Evolutionary conservation across 2,888 invertebrate species (phyloP).

Genomic region (Ectemnius cavifrons): DNA sequence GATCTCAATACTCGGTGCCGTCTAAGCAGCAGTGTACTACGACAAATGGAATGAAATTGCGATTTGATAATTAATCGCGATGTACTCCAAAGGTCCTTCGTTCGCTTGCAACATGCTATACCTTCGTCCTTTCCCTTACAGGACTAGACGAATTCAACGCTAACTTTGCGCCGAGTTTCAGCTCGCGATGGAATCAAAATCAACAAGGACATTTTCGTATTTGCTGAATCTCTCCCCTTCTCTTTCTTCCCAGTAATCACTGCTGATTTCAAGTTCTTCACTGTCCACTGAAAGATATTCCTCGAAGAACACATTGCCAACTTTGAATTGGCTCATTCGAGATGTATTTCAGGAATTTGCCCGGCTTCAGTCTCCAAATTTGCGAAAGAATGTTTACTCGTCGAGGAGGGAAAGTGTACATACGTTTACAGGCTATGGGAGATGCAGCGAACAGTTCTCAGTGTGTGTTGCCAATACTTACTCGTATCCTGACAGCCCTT

Average conservation of each 20-base stretch:
- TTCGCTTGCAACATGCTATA: slow-evolving; percentile 13
- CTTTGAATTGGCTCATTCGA: too few species aligned
- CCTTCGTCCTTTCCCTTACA: neutral
- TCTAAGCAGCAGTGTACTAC: slow-evolving; percentile 43
- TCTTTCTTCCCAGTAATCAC: neutral
- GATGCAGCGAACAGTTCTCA: neutral
- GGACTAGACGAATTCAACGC: neutral
- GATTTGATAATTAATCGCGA: slow-evolving; percentile 62
- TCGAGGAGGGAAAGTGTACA: too few species aligned
- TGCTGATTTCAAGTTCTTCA: slow-evolving; percentile 14
- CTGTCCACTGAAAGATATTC: neutral
- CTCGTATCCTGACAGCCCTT: slow-evolving; percentile 86
- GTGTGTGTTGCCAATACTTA: slow-evolving; percentile 73
- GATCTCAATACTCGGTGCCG: slow-evolving; percentile 42
- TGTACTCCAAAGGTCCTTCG: slow-evolving; percentile 38
- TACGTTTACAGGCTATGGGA: too few species aligned
- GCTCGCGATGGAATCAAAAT: neutral
- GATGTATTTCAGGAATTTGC: too few species aligned
- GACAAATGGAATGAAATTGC: slow-evolving; percentile 61
- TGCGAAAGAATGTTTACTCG: too few species aligned
- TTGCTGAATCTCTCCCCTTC: neutral
- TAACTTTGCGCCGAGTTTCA: neutral
- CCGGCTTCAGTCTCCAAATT: too few species aligned
- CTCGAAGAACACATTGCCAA: slow-evolving; percentile 2
- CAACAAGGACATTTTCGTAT: neutral